These are phyloP conservation scores for Tenthredo notha DNA, from an alignment of 2,888 invertebrate species.

Conservation along the genomic window DNA sequence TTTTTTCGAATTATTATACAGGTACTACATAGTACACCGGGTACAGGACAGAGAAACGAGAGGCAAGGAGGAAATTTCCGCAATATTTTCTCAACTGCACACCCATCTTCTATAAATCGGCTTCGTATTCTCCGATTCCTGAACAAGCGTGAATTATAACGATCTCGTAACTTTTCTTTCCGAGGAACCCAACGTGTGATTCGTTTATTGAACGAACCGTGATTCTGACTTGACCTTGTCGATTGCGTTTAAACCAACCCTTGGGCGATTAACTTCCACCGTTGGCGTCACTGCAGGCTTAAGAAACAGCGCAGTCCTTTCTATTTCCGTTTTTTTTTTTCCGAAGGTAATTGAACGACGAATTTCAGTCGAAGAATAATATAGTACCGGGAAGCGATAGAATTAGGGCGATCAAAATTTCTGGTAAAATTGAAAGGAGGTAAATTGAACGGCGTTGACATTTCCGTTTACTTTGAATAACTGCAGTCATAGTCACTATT, in stretches of 20 bases:
- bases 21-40: neutral
- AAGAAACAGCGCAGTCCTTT: neutral
- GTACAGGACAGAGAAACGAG: neutral
- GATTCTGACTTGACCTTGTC: neutral
- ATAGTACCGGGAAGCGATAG: neutral
- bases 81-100: neutral
- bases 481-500: neutral
- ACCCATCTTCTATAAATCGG: neutral
- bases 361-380: neutral
- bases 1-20: neutral
- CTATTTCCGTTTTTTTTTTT: neutral
- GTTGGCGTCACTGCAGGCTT: neutral
- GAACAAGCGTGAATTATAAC: neutral
- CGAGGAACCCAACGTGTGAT: neutral
- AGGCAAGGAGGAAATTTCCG: neutral
- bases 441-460: neutral
- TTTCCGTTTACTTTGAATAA: neutral
- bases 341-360: neutral
- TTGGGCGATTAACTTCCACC: neutral
- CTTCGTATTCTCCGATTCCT: neutral
- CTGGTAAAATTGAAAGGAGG: neutral
- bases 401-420: neutral
- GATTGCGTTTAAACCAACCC: neutral
- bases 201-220: neutral
- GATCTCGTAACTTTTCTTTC: neutral